Evolutionary conservation across 2,888 invertebrate genomes (phyloP).

Genomic region (Drosophila algonquin): DNA sequence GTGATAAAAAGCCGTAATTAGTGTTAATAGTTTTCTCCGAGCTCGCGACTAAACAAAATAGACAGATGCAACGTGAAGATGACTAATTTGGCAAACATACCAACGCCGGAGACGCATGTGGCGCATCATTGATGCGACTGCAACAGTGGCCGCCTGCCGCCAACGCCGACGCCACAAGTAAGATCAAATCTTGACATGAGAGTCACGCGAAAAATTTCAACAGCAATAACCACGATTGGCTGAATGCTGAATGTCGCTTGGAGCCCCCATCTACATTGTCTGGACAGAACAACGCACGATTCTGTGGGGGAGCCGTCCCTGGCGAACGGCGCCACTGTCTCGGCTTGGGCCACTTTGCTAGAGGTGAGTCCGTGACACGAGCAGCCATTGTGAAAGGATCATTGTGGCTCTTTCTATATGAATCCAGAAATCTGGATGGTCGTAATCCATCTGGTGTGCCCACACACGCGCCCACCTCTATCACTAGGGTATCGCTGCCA

Average conservation of each 20-base stretch:
- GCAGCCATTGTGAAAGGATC: background rate
- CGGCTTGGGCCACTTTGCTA: conserved; percentile 9
- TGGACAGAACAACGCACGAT: conserved; percentile 63
- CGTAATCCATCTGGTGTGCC: conserved; percentile 14
- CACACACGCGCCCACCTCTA: conserved; percentile 14
- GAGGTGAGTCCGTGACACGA: conserved; percentile 23
- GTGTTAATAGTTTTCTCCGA: no score
- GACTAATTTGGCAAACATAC: no score
- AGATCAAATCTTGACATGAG: conserved; percentile 55
- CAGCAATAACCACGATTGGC: conserved; percentile 19
- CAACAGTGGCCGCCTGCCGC: conserved; percentile 30
- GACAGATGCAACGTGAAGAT: no score
- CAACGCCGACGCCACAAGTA: conserved; percentile 30
- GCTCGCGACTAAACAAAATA: no score
- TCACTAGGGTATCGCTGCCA: conserved; percentile 38
- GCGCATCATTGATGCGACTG: conserved; percentile 50
- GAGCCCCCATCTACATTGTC: conserved; percentile 23
- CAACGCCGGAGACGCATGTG: background rate
- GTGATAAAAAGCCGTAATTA: no score
- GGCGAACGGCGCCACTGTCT: conserved; percentile 43
- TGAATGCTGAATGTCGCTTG: conserved; percentile 6
- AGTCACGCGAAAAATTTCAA: conserved; percentile 70
- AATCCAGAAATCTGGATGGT: background rate
- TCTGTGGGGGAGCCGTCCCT: conserved; percentile 40
- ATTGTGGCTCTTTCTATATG: background rate